A percentile compares a stretch with the other conserved stretches of the same genome.
Conservation (phyloP, 1,140 invertebrate species). For the Sinonovacula constricta region DNA sequence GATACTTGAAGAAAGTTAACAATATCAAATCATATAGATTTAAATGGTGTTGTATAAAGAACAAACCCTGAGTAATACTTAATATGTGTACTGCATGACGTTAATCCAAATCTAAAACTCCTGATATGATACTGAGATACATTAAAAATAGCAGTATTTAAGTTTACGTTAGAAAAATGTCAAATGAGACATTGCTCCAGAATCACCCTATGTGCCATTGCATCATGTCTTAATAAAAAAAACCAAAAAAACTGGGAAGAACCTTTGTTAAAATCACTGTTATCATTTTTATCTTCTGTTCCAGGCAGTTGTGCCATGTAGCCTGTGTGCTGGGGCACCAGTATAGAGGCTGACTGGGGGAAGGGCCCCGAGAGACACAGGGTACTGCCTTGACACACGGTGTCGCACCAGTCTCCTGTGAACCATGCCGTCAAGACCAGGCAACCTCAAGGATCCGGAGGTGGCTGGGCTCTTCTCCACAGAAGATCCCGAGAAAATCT, state of each 20-base stretch:
- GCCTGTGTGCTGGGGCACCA: conserved; percentile 1
- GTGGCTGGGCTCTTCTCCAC: conserved; percentile 86
- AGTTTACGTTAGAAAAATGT: too few species aligned
- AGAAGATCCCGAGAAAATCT: conserved; percentile 99
- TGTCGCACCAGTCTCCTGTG: neutral
- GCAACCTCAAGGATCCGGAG: conserved; percentile 75
- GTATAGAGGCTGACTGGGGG: neutral
- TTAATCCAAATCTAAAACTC: too few species aligned
- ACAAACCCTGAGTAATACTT: too few species aligned
- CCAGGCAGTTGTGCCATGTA: neutral
- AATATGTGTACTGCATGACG: too few species aligned
- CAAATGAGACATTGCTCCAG: too few species aligned
- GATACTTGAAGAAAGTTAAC: too few species aligned
- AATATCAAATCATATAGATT: too few species aligned
- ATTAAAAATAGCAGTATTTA: too few species aligned
- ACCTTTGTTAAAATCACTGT: neutral
- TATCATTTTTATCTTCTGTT: conserved; percentile 15
- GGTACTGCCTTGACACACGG: neutral
- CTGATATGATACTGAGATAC: too few species aligned
- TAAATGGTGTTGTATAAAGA: too few species aligned
- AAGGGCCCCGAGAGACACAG: neutral
- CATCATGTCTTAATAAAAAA: neutral
- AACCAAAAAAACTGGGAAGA: neutral
- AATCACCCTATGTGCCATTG: too few species aligned
- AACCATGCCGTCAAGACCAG: conserved; percentile 71